Conservation (phyloP, 2,888 invertebrate species). For the Lottia gigantea region DNA sequence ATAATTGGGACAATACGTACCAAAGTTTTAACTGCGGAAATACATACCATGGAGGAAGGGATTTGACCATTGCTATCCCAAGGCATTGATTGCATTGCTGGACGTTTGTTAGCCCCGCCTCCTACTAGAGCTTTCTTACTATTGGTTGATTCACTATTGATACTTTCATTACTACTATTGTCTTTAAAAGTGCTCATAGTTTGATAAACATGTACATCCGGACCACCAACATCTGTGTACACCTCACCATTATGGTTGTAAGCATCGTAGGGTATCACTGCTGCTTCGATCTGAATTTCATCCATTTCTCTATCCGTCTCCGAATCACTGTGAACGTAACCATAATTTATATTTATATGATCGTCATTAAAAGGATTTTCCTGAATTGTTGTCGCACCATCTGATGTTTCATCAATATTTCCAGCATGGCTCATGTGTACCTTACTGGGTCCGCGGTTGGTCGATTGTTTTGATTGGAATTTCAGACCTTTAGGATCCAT, state of each 20-base stretch:
- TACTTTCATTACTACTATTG: conserved; percentile 42
- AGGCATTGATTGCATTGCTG: conserved; percentile 35
- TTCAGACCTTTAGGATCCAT: conserved; percentile 47
- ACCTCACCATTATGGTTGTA: conserved; percentile 1
- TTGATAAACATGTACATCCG: conserved; percentile 18
- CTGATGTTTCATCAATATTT: conserved; percentile 38
- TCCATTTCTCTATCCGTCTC: conserved; percentile 39
- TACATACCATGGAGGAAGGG: conserved; percentile 35
- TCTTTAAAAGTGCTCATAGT: conserved; percentile 39
- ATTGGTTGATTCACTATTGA: conserved; percentile 44
- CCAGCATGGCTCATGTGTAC: conserved; percentile 37
- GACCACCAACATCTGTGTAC: conserved; percentile 29
- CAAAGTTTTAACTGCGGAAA: not conserved
- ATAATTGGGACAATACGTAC: not conserved
- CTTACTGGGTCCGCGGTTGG: conserved; percentile 37
- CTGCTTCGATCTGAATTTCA: conserved; percentile 49
- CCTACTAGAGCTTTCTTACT: conserved; percentile 36
- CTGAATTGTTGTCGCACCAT: conserved; percentile 42
- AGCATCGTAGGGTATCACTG: conserved; percentile 43
- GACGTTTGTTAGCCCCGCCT: conserved; percentile 11
- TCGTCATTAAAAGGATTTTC: conserved; percentile 42
- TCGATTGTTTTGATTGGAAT: conserved; percentile 42
- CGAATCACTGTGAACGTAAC: conserved; percentile 40
- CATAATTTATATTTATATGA: conserved; percentile 35
- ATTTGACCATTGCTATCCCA: conserved; percentile 42